Evolutionary conservation across 2,113 vertebrate species (phyloP).

Genomic region (Toxotes jaculatrix): DNA sequence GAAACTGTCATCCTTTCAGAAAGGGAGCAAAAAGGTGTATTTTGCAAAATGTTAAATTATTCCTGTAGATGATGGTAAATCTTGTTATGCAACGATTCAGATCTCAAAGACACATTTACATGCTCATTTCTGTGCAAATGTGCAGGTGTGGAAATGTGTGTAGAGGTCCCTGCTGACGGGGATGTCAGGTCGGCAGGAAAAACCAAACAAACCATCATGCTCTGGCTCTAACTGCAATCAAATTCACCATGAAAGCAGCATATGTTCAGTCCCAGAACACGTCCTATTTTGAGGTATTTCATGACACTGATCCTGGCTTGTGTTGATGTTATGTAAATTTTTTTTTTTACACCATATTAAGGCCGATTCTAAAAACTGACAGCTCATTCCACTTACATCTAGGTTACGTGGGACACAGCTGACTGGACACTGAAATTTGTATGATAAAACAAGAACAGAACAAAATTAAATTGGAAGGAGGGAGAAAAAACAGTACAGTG

Average conservation of each 20-base stretch:
- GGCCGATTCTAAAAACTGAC: slow-evolving; percentile 58
- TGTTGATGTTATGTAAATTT: slow-evolving; percentile 66
- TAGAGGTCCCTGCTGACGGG: slow-evolving; percentile 2
- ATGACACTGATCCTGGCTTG: slow-evolving; percentile 64
- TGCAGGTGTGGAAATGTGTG: not conserved
- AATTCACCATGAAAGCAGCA: slow-evolving; percentile 55
- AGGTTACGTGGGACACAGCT: slow-evolving; percentile 22
- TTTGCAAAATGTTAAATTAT: not conserved
- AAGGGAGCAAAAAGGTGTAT: too few relatives aligned
- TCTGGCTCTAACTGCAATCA: slow-evolving; percentile 20
- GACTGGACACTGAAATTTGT: not conserved
- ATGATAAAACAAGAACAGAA: not conserved
- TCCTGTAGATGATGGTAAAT: not conserved
- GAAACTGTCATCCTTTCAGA: not conserved
- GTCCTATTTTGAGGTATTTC: slow-evolving; percentile 62
- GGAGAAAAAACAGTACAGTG: not conserved
- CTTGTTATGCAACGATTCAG: not conserved
- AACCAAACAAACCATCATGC: not conserved
- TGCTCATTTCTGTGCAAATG: not conserved
- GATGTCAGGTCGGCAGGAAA: slow-evolving; percentile 30
- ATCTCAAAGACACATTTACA: not conserved
- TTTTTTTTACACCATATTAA: slow-evolving; percentile 41
- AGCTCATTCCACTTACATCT: slow-evolving; percentile 21
- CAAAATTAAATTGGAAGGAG: not conserved
- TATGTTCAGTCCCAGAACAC: slow-evolving; percentile 41